phyloP scores from a whole-genome alignment of 2,888 invertebrate genomes.

The Hirtodrosophila duncani region DNA sequence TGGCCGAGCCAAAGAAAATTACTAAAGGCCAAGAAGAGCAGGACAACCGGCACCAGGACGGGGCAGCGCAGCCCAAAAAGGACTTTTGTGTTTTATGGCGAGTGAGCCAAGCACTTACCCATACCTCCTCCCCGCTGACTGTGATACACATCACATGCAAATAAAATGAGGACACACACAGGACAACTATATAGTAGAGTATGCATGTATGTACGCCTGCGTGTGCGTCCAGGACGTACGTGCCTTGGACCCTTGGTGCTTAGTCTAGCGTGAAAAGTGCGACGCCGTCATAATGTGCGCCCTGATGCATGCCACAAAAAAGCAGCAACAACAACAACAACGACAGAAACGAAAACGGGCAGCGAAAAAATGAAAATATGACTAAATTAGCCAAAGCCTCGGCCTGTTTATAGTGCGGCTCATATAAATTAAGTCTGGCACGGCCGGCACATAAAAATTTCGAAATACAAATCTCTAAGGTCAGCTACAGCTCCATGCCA shows the following conservation, averaged over 20 bases:
- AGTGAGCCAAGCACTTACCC: not conserved
- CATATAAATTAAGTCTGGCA: constrained; percentile 41
- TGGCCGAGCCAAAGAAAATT: constrained; percentile 30
- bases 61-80: no score
- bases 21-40: constrained; percentile 29
- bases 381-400: constrained; percentile 42
- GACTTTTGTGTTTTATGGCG: no score
- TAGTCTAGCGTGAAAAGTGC: constrained; percentile 46
- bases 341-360: constrained; percentile 2
- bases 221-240: constrained; percentile 14
- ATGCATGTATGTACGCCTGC: not conserved
- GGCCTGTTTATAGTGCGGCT: constrained; percentile 29
- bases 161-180: constrained; percentile 30
- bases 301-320: constrained; percentile 39
- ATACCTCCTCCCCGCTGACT: not conserved
- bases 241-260: constrained; percentile 14
- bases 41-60: no score
- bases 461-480: constrained; percentile 40
- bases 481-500: constrained; percentile 7
- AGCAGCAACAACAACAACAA: not conserved
- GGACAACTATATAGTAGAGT: constrained; percentile 35
- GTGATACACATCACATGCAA: constrained; percentile 30
- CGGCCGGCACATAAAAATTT: constrained; percentile 34
- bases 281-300: constrained; percentile 42
- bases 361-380: constrained; percentile 39